Evolutionary conservation across 2,888 invertebrate species (phyloP), one percentile per base, ranked within the genome.

Genomic region (Amblyjoppa fuscipennis): DNA sequence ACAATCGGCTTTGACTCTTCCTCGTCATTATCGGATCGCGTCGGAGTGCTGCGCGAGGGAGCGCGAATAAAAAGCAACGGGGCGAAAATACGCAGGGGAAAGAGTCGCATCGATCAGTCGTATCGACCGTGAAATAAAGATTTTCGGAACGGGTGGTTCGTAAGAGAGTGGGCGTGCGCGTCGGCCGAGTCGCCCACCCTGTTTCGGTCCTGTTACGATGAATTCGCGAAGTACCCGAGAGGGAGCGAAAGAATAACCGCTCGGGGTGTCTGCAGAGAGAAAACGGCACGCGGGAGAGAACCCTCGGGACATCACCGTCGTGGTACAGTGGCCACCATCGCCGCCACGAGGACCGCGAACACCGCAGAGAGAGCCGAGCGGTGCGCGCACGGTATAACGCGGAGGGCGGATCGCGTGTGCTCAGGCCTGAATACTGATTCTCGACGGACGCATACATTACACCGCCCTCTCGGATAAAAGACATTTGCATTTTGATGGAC

Each of bases 401-500:
- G 88, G 90, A 79, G 90, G 92, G 91, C 87, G 92, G 90, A 91
- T 92, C 92, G 89, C 88, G 87, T 89, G 90, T 86, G 89, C 90
- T 89, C 92, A 88, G 45, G 89, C 87, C 89, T 92, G 92, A 92
- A 92, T 92, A 91, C 92, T 92, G 92, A 92, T 92, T 92, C 90
- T 91, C 92, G 87, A 89, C 87, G 90, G 92, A 90, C 91, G 92
- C 92, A 92, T 92, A 92, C 87, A 92, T 92, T 92, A 92, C 89
- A 45, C 89, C 82, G 85, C 79, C 82, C 85, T 79, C 85, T 88
- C 89, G 92, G 92, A 92, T 92, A 92, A 92, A 92, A 92, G 92
- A 90, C 89, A 92, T 92, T 92, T 92, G 92, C 92, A 92, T 92
- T 92, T 92, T 92, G 92, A 92, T 92, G 91, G 92, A 92, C 92